Base-by-base conservation (phyloP, 2,888 invertebrate species). In the Leucophenga maculata region DNA sequence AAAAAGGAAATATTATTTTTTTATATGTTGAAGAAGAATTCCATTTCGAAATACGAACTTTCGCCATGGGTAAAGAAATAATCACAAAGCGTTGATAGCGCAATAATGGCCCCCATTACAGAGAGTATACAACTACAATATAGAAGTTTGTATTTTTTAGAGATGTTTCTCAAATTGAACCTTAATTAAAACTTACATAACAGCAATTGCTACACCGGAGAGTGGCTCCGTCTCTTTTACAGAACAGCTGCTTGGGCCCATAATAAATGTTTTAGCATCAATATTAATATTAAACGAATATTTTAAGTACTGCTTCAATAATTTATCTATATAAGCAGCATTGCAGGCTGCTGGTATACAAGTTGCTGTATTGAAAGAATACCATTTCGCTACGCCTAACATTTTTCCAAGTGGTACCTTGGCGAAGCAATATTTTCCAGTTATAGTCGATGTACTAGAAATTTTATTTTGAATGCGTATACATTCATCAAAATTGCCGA, bases 401-500 rank as follows among this genome's bases (percentile, higher is more conserved):
- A 39, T 39, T 39, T 8, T 1, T 8, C 39, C 22, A 14, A 64
- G 20, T 6, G 62, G 62, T 22, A 64, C 1, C 4, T 20, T 6
- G 8, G 62, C 62, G 13, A 48, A n/a, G 46, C 62, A 64, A 14
- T 64, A 64, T 48, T 64, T 46, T 48, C 62, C 62, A 44, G 20
- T 44, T 3, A 64, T 3, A 20, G 44, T 6, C 3, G 13, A 8
- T 4, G 13, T 22, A n/a, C 2, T 48, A 9, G 22, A 3, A 22
- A 64, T 46, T 46, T 64, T 11, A 18, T 64, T 13, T 20, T 48
- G 6, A 0, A 64, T 64, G 22, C 48, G 22, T n/a, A 64, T 48
- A 22, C 62, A 64, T 22, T 64, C 62, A 26, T 64, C 62, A 22
- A 16, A 64, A 22, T 64, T 64, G 6, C 62, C 62, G 16, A 60